Evolutionary conservation across 1,140 invertebrate species (phyloP).

Genomic region (Drosophila prosaltans): DNA sequence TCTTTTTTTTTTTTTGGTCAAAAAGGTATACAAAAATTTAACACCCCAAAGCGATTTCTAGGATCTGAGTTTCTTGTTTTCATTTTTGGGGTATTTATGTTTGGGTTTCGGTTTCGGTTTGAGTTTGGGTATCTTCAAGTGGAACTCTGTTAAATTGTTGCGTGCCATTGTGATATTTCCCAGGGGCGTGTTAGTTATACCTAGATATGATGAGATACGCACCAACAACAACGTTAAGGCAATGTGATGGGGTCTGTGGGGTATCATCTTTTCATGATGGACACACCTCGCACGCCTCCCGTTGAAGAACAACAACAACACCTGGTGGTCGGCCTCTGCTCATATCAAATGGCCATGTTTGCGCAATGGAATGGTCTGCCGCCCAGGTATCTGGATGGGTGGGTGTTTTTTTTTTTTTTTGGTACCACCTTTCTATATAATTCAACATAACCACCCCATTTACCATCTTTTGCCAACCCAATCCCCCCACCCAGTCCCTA

Average conservation of each 20-base stretch:
- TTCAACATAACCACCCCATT: conserved; percentile 26
- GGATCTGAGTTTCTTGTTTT: not conserved
- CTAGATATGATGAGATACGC: conserved; percentile 13
- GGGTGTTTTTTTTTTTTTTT: not conserved
- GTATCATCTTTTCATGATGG: conserved; percentile 22
- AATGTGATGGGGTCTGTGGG: not conserved
- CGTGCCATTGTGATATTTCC: conserved; percentile 76
- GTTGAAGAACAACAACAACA: not conserved
- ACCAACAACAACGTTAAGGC: not conserved
- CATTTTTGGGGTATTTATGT: conserved; percentile 11
- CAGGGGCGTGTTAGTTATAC: conserved; percentile 64
- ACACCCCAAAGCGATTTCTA: conserved; percentile 7
- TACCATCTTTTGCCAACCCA: not conserved
- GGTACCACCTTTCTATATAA: conserved; percentile 12
- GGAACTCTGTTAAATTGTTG: conserved; percentile 61
- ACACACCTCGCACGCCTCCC: not conserved
- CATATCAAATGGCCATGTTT: conserved; percentile 77
- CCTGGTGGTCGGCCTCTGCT: conserved; percentile 32
- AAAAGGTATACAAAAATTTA: conserved; percentile 30
- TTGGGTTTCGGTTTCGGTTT: conserved; percentile 39
- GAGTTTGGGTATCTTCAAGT: conserved; percentile 30
- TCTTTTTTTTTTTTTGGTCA: conserved; percentile 6
- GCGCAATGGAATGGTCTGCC: conserved; percentile 61
- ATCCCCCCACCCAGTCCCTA: not conserved
- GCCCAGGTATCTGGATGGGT: conserved; percentile 16